A percentile compares a stretch with the other conserved stretches of the same genome.
phyloP scores from a whole-genome alignment of 2,888 invertebrate genomes.

The Synanthedon andrenaeformis region DNA sequence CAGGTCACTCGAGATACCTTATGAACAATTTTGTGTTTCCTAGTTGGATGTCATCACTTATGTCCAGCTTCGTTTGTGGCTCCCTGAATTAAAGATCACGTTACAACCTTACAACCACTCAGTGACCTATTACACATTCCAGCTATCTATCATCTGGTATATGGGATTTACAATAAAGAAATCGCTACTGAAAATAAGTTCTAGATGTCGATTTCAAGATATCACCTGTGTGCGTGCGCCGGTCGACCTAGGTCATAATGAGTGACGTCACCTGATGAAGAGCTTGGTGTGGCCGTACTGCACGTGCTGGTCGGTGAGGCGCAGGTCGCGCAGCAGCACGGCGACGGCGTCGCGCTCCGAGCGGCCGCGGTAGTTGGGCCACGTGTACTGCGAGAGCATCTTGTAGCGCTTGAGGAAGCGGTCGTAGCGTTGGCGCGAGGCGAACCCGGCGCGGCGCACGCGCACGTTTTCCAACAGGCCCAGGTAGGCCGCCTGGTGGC shows the following conservation, averaged over 20 bases:
- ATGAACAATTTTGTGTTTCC: background rate
- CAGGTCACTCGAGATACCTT: background rate
- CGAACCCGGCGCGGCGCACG: conserved; percentile 96
- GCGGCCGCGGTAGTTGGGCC: conserved; percentile 93
- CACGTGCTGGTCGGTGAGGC: conserved; percentile 76
- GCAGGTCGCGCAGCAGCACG: conserved; percentile 84
- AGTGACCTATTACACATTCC: too few relatives aligned
- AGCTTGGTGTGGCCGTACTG: conserved; percentile 96
- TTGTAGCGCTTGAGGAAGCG: conserved; percentile 95
- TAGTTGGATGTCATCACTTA: background rate
- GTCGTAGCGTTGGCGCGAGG: conserved; percentile 94
- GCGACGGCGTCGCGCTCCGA: conserved; percentile 85
- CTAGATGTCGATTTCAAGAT: too few relatives aligned
- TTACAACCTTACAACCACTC: too few relatives aligned
- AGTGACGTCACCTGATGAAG: conserved; percentile 78
- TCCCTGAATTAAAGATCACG: background rate
- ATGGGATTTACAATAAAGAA: too few relatives aligned
- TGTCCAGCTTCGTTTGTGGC: background rate
- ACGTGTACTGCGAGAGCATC: conserved; percentile 94
- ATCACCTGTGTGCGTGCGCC: too few relatives aligned
- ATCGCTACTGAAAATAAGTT: too few relatives aligned
- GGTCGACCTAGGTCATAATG: too few relatives aligned
- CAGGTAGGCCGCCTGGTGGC: conserved; percentile 85
- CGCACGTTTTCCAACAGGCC: conserved; percentile 96
- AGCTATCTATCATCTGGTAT: too few relatives aligned